Evolutionary conservation across 2,113 vertebrate genomes (phyloP).

Genomic region (Crotalus tigris): DNA sequence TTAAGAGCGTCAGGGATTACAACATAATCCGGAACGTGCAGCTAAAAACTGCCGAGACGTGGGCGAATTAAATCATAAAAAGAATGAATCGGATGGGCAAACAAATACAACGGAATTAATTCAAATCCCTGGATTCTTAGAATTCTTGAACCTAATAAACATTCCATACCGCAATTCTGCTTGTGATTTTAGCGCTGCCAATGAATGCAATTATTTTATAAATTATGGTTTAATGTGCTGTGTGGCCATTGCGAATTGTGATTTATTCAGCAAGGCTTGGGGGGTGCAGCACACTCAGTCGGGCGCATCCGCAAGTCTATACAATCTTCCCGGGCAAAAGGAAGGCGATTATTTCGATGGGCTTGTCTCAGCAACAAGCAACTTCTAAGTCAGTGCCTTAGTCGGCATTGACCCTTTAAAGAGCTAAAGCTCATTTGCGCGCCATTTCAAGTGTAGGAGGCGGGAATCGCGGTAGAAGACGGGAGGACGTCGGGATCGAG

Average conservation of each 20-base stretch:
- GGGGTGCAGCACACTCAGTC: not conserved
- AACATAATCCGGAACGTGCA: not conserved
- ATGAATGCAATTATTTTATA: not conserved
- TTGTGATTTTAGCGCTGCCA: not conserved
- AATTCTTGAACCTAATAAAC: not conserved
- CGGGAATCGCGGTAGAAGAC: not conserved
- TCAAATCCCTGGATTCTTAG: not conserved
- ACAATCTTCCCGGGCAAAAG: not conserved
- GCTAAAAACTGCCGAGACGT: not conserved
- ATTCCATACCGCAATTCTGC: not conserved
- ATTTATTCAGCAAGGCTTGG: not conserved
- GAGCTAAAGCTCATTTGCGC: not conserved
- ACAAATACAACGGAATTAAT: not conserved
- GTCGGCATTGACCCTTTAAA: not conserved
- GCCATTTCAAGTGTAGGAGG: constrained; percentile 1
- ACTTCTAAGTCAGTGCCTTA: not conserved
- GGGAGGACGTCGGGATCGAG: not conserved
- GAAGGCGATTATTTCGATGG: not conserved
- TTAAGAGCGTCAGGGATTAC: not conserved
- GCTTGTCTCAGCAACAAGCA: not conserved
- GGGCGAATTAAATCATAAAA: no score
- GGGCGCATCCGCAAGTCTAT: no score
- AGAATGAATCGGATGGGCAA: not conserved
- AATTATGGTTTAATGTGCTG: not conserved
- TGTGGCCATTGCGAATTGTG: not conserved